These are phyloP conservation scores for Erebia palarica DNA, from an alignment of 2,888 invertebrate species.

Conservation along the genomic window DNA sequence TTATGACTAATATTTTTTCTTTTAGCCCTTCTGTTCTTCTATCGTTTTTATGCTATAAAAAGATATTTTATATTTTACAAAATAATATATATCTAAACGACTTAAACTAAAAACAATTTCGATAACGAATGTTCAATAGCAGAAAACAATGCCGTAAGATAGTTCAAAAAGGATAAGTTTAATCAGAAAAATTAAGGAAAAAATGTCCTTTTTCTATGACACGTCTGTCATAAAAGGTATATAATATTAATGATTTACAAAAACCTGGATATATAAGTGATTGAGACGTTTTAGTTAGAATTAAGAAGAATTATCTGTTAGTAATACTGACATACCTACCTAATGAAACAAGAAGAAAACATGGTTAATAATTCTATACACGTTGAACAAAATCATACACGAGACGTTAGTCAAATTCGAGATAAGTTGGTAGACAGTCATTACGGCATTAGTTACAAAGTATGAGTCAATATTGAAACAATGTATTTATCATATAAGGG, in stretches of 20 bases:
- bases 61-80: background rate
- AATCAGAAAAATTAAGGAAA: background rate
- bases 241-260: background rate
- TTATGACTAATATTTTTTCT: conserved; percentile 33
- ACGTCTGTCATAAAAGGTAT: background rate
- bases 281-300: background rate
- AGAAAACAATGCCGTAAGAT: background rate
- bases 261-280: background rate
- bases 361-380: background rate
- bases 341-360: background rate
- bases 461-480: background rate
- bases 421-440: background rate
- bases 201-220: background rate
- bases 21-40: conserved; percentile 29
- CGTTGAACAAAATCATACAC: background rate
- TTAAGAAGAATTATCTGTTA: background rate
- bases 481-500: background rate
- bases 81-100: background rate
- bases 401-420: background rate
- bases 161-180: background rate
- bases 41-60: conserved; percentile 5
- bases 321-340: background rate
- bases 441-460: background rate
- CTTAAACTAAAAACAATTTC: background rate
- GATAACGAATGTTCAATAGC: background rate